phyloP scores from a whole-genome alignment of 2,888 invertebrate species.

The Dexiosoma caninum region DNA sequence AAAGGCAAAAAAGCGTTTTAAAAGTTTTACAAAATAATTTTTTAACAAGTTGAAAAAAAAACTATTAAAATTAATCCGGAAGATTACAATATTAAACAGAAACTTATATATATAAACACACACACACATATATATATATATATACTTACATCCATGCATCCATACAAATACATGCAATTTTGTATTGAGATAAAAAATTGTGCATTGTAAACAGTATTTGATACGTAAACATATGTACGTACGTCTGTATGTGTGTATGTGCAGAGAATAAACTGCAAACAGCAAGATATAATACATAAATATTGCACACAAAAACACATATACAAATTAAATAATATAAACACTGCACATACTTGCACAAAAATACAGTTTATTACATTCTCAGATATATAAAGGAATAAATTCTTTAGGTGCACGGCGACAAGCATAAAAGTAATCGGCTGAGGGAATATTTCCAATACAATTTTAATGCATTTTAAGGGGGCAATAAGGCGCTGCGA shows the following conservation, averaged over 20 bases:
- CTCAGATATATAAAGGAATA: background rate
- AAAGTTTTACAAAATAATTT: slow-evolving; percentile 46
- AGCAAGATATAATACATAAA: too few relatives aligned
- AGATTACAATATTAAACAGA: slow-evolving; percentile 53
- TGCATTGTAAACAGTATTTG: background rate
- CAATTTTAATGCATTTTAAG: too few relatives aligned
- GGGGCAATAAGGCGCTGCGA: too few relatives aligned
- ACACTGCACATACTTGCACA: background rate
- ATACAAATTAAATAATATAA: background rate
- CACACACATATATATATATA: too few relatives aligned
- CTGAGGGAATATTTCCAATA: too few relatives aligned
- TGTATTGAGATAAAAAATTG: background rate
- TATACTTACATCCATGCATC: too few relatives aligned
- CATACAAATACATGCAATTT: background rate
- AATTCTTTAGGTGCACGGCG: background rate
- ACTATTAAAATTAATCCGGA: slow-evolving; percentile 55
- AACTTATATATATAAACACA: too few relatives aligned
- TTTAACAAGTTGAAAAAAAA: slow-evolving; percentile 35
- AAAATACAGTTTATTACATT: background rate
- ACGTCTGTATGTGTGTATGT: too few relatives aligned
- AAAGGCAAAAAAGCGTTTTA: slow-evolving; percentile 16
- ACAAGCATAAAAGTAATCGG: too few relatives aligned
- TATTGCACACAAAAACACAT: background rate
- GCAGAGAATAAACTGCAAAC: too few relatives aligned
- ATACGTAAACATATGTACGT: background rate